phyloP scores from a whole-genome alignment of 2,888 invertebrate genomes.

The Lasioglossum figueresi region DNA sequence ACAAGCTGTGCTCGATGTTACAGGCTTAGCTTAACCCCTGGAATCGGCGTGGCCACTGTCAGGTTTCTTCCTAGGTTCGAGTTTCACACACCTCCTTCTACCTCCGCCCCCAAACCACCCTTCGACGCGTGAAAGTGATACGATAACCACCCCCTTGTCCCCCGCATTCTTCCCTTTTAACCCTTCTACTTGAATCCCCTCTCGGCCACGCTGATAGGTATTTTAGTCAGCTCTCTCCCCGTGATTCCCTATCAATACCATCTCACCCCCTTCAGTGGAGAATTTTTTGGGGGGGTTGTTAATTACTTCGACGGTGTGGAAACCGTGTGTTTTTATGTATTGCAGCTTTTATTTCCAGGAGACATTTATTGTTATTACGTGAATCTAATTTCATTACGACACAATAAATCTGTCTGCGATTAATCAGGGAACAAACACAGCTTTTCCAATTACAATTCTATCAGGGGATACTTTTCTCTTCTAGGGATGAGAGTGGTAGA shows the following conservation, averaged over 20 bases:
- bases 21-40: conserved; percentile 76
- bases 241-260: not conserved
- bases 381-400: no score
- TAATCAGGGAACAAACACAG: not conserved
- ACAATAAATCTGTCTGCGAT: no score
- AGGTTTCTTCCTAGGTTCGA: conserved; percentile 77
- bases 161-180: not conserved
- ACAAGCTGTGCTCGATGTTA: conserved; percentile 56
- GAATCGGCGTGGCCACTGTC: conserved; percentile 74
- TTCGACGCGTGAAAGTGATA: conserved; percentile 73
- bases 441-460: not conserved
- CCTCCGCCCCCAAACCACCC: conserved; percentile 8
- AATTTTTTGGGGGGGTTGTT: not conserved
- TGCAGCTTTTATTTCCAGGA: not conserved
- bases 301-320: not conserved
- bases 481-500: not conserved
- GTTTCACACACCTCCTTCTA: conserved; percentile 65
- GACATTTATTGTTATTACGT: no score
- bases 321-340: not conserved
- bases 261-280: not conserved
- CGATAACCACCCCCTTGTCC: conserved; percentile 39
- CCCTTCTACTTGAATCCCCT: not conserved
- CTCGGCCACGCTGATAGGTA: not conserved
- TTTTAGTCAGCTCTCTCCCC: not conserved
- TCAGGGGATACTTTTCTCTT: not conserved